Evolutionary conservation across 2,113 vertebrate genomes (phyloP), one percentile per base, ranked within the genome.

Genomic region (Xiphophorus maculatus): DNA sequence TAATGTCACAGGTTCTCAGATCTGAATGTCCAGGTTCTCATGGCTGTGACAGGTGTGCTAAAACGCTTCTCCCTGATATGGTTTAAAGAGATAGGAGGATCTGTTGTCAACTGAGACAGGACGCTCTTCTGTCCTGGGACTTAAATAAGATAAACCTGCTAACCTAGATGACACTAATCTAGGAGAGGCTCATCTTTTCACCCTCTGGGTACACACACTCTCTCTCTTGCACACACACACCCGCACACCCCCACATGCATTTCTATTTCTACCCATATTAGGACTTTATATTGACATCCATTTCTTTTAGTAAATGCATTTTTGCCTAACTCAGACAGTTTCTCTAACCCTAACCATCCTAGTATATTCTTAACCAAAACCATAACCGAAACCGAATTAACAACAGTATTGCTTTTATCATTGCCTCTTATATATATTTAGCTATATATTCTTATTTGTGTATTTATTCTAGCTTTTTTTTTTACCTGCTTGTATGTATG

Each of bases 121-220:
- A 74, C 71, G n/a, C 79, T 88, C 81, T 80, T 89, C 87, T 89
- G 87, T 81, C 80, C 75, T 72, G 28, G 80, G 82, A 82, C 77
- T 92, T 87, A 77, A 60, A 78, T 83, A 91, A 90, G 78, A 87
- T 91, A 87, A 92, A 90, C 77, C 88, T 90, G 80, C 75, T 90
- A 87, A 88, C 82, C 83, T 88, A 74, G 84, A 81, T 93, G 89
- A 94, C 65, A 48, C 77, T 93, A 93, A 94, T 87, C 87, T 89
- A 85, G 73, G 65, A 82, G 80, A 84, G 86, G 91, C 93, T 93
- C 88, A 88, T 73, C 77, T 89, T 88, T 64, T 82, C 27, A 68
- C 13, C 30, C 69, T 71, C 25, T 63, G 28, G 67, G 77, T 61
- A 63, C 73, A 82, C 81, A 71, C 71, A 63, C 54, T 51, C 69